Base-by-base conservation (phyloP, 2,888 invertebrate species). In the Scaptomyza caliginosa region DNA sequence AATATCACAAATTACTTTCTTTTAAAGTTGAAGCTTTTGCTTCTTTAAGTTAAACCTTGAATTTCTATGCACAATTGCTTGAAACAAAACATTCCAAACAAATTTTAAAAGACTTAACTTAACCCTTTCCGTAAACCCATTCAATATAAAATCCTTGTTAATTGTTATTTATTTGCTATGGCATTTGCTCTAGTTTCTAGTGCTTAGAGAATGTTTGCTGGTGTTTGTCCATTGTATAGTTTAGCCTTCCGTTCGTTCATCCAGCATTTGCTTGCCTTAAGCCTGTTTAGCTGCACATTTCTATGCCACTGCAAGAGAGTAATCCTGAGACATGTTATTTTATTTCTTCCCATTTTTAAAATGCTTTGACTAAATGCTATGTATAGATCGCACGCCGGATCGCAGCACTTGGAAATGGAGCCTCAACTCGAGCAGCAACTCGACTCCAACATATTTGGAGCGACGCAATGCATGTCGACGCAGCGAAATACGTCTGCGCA, bases 371-470 rank as follows among this genome's bases (percentile, higher is more conserved):
- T 28, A 1, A 1, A 19, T 21, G 6, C 69, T 79, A 5, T 72
- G 1, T 28, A 91, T 28, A 91, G 91, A 91, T 82, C 91, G 91
- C 46, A 90, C 91, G 5, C 89, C 90, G 6, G 91, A 91, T 59
- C 91, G 91, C 55, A 91, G 89, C 66, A 90, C 89, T n/a, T 91
- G 91, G 91, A 91, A 91, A 72, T 92, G 91, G 91, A 87, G 89
- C 28, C 79, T 89, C 8, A 85, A 90, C 95, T 96, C 96, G 21
- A 77, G 59, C 94, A 95, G 69, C 92, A 89, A 90, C 45, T 95
- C 96, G 23, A 97, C 97, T 0, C 98, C 98, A 0, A 97, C 97
- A 78, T 98, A 98, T 90, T 92, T 98, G 63, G 97, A 98, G 89
- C 95, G 96, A 74, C 93, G 97, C 24, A 96, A 96, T 89, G 93